Percentiles rank a stretch among this genome's conserved stretches.
These are phyloP conservation scores for Mixornis gularis DNA, from an alignment of 2,113 vertebrate genomes.

Conservation along the genomic window DNA sequence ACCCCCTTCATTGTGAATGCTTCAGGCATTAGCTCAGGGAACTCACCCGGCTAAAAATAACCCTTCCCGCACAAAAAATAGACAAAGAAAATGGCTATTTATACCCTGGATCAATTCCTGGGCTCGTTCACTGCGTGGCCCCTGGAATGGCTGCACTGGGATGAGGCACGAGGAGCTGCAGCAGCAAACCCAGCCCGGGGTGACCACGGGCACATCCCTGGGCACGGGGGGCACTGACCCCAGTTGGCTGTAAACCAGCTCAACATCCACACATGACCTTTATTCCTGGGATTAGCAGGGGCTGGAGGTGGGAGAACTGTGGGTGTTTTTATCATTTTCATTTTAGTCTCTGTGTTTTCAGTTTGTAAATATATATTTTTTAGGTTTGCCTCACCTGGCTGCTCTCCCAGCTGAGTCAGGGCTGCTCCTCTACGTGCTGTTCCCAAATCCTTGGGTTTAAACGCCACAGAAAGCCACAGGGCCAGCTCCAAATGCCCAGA, in stretches of 20 bases:
- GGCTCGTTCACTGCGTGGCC: background rate
- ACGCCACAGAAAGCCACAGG: background rate
- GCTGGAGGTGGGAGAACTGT: background rate
- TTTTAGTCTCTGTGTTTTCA: background rate
- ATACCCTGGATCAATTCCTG: background rate
- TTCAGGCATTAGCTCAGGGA: conserved; percentile 7
- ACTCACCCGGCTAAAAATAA: conserved; percentile 23
- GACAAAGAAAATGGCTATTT: conserved; percentile 4
- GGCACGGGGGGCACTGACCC: background rate
- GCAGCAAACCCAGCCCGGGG: background rate
- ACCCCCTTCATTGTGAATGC: background rate
- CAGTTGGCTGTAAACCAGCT: rapidly evolving
- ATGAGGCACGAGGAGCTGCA: background rate
- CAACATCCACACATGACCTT: background rate
- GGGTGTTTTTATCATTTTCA: background rate
- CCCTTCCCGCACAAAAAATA: background rate
- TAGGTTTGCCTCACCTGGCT: background rate
- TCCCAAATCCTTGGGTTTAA: background rate
- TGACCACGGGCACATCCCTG: background rate
- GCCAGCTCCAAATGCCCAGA: background rate
- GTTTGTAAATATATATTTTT: background rate
- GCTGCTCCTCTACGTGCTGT: background rate
- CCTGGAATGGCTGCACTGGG: background rate
- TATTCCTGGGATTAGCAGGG: background rate
- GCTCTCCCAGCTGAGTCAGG: background rate